A percentile compares a stretch with the other conserved stretches of the same genome.
These are phyloP conservation scores for Labia minor DNA, from an alignment of 2,888 invertebrate species.

Conservation along the genomic window DNA sequence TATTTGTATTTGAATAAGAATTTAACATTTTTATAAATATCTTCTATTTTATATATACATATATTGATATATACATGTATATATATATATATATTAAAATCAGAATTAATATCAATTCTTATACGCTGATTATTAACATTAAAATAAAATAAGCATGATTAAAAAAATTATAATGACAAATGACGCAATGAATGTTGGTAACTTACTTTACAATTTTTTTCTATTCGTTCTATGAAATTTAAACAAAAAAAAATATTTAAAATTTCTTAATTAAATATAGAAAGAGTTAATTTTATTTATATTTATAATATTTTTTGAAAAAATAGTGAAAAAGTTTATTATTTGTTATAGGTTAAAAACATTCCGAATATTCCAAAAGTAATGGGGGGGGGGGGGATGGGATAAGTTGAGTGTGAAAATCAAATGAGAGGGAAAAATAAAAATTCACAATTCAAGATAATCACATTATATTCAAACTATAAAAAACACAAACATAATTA, in stretches of 20 bases:
- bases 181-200: background rate
- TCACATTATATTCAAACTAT: no score
- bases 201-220: background rate
- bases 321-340: no score
- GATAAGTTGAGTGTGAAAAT: no score
- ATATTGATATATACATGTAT: no score
- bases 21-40: slow-evolving; percentile 13
- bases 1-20: background rate
- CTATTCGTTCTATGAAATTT: background rate
- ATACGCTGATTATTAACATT: background rate
- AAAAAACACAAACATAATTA: no score
- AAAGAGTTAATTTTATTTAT: background rate
- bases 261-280: background rate
- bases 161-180: background rate
- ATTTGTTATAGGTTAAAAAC: background rate
- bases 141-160: background rate
- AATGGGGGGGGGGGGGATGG: background rate
- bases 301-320: no score
- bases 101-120: background rate
- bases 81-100: background rate
- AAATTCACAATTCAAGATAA: no score
- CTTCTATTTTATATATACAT: no score
- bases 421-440: background rate
- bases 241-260: no score
- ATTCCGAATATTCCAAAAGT: background rate